Percentiles rank a stretch among this genome's conserved stretches.
These are phyloP conservation scores for Heliconius aoede DNA, from an alignment of 2,888 invertebrate species.

Conservation along the genomic window DNA sequence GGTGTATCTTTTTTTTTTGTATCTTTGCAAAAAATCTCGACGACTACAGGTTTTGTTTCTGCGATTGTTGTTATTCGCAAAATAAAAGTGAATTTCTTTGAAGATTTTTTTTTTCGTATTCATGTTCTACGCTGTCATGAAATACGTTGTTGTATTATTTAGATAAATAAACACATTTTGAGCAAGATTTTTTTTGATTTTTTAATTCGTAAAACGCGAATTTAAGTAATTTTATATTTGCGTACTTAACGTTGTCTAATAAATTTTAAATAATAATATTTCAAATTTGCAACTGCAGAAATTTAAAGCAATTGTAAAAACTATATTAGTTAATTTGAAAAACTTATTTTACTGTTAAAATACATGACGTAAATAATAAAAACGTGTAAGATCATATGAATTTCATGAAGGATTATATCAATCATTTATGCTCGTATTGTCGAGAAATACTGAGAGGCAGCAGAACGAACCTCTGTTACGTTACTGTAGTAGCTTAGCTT, in stretches of 20 bases:
- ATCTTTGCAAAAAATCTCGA: slow-evolving; percentile 39
- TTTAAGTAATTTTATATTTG: too few relatives aligned
- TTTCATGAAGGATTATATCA: not conserved
- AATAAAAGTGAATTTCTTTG: slow-evolving; percentile 51
- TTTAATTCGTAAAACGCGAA: too few relatives aligned
- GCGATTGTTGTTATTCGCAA: slow-evolving; percentile 39
- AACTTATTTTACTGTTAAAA: not conserved
- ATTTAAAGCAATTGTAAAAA: not conserved
- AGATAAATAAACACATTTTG: not conserved
- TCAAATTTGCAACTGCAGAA: not conserved
- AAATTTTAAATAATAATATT: not conserved
- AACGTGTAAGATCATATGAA: not conserved
- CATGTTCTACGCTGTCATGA: not conserved
- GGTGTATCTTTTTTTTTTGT: slow-evolving; percentile 71
- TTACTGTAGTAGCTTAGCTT: too few relatives aligned
- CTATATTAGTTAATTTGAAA: not conserved
- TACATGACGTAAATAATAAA: not conserved
- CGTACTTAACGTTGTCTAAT: not conserved
- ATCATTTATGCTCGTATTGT: too few relatives aligned
- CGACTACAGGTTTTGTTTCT: slow-evolving; percentile 35
- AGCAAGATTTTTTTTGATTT: not conserved
- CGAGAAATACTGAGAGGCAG: too few relatives aligned
- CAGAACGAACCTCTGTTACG: too few relatives aligned
- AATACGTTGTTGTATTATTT: not conserved
- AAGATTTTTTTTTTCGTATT: not conserved